Base-by-base conservation (phyloP, 1,140 invertebrate species). In the Hyphantria cunea region DNA sequence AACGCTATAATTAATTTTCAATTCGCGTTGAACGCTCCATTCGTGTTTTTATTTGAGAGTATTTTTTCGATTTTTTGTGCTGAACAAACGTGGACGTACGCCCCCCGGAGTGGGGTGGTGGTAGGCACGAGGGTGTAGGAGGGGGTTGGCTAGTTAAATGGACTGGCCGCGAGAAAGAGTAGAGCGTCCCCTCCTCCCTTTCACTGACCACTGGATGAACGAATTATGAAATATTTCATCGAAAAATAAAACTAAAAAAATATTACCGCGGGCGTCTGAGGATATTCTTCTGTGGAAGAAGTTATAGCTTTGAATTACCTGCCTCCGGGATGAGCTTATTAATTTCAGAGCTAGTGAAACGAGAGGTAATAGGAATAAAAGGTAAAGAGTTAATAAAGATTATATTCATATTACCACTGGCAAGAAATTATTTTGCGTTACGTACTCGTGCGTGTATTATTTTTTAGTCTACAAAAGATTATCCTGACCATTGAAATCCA, bases 211-310 rank as follows among this genome's bases (percentile, higher is more conserved):
- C 67, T 77, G 74, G 72, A 74, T 78, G 74, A 84, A 70, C 71
- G 77, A 72, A 78, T 82, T 76, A 82, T 78, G 74, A 76, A 82
- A 84, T 80, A 80, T 80, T 80, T 76, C 72, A 76, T 76, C 63
- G 76, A 64, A 71, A 78, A 73, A 74, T 72, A 68, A 77, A 72
- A 66, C 42, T 63, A 66, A 66, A 73, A 69, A 78, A 74, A 68
- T 66, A 68, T 66, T 62, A 70, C 48, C 60, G 60, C 41, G 45
- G 53, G 15, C 31, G 54, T 64, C 69, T 64, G 53, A 68, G 55
- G 61, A 39, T 58, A 51, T 52, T 69, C 33, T 65, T 61, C 47
- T 8, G 14, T 41, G 32, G 10, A 49, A 39, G 41, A 60, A 47
- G 47, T 68, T 60, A 60, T 68, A 51, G 64, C 37, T 66, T 60